Conservation (phyloP, 2,888 invertebrate genomes). For the Acrocera orbiculus region DNA sequence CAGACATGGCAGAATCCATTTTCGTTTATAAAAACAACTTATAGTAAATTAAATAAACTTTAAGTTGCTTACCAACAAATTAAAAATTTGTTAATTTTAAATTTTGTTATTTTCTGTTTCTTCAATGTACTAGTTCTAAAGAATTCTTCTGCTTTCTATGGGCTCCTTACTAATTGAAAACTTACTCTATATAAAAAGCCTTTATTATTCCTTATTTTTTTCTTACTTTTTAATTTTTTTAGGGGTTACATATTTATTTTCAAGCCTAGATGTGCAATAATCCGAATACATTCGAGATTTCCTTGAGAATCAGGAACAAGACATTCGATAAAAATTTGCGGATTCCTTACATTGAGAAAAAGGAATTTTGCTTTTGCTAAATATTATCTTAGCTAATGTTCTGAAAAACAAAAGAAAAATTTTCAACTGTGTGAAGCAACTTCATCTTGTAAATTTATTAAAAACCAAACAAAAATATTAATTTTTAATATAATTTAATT, state of each 20-base stretch:
- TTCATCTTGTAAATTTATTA: constrained; percentile 72
- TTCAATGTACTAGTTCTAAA: constrained; percentile 67
- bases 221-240: constrained; percentile 84
- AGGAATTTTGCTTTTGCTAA: background rate
- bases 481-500: background rate
- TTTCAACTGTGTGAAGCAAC: constrained; percentile 73
- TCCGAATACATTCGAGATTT: constrained; percentile 49
- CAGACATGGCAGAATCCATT: too few species aligned
- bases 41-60: too few species aligned
- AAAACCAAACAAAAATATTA: constrained; percentile 2
- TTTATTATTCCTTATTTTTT: constrained; percentile 52
- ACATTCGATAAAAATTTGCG: constrained; percentile 83
- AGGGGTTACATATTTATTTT: constrained; percentile 92
- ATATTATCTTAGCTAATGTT: background rate
- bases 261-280: constrained; percentile 66
- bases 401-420: constrained; percentile 4
- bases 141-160: constrained; percentile 95
- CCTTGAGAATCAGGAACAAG: constrained; percentile 93
- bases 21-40: too few species aligned
- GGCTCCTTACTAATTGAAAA: constrained; percentile 90
- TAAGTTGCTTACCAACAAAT: too few species aligned
- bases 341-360: constrained; percentile 37
- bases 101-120: too few species aligned
- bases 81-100: too few species aligned
- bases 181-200: constrained; percentile 96